Base-by-base conservation (phyloP, 2,888 invertebrate genomes). In the Gryllus longicercus region DNA sequence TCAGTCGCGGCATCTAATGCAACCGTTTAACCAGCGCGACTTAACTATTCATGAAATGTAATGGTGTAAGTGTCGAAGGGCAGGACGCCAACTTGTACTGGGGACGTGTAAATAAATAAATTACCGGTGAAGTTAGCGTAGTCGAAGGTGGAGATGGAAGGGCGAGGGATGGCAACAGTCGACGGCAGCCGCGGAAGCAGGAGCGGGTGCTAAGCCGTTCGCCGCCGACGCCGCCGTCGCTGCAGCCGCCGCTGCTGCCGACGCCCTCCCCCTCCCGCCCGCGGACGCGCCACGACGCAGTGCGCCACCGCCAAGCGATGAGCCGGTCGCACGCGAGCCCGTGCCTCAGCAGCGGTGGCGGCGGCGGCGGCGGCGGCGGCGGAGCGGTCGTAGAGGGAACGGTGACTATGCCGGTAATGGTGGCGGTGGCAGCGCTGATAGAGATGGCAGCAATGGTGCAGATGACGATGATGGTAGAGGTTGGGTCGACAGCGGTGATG, bases 11-110 rank as follows among this genome's bases (percentile, higher is more conserved):
- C 16, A 14, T n/a, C 63, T 63, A 63, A 63, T 63, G 63, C 63
- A 63, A 63, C 16, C 63, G 63, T 63, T 63, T n/a, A 63, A 14
- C 63, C 63, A 63, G n/a, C 14, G 63, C 63, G 16, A 14, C 63
- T 63, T 63, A 14, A 63, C n/a, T 63, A 63, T 63, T 63, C 63
- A 63, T 63, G 63, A 14, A 63, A 18, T 63, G n/a, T 63, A 63
- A 63, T 63, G 63, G 63, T 63, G n/a, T 63, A 63, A 63, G 63
- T 63, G 63, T 63, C 63, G 63, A 63, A 63, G 63, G n/a, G 63
- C 63, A 18, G 14, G 63, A 63, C 63, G 63, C 63, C 16, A 63
- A 63, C 63, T 63, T 63, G 63, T 63, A 18, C 63, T 63, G n/a
- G 16, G 63, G n/a, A 63, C 63, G 63, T 63, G 63, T 63, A 63